Conservation (phyloP, 2,113 vertebrate genomes). For the Xiphias gladius region DNA sequence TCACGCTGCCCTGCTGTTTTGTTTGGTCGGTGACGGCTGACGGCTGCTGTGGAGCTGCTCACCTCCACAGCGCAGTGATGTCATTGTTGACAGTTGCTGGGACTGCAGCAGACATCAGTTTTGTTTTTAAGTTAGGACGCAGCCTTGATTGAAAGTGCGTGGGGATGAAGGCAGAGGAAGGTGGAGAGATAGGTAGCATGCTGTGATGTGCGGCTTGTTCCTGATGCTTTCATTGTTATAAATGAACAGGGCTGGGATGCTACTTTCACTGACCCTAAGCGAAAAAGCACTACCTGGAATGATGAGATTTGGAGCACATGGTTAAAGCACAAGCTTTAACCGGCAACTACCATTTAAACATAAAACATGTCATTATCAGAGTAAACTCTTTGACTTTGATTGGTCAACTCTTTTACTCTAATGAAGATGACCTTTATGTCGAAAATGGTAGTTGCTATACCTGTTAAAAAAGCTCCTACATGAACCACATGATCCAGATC, state of each 20-base stretch:
- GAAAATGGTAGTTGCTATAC: neutral
- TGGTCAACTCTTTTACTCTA: neutral
- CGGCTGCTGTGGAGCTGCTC: constrained; percentile 51
- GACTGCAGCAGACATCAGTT: neutral
- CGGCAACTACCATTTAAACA: neutral
- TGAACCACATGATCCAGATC: neutral
- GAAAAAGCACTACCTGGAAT: neutral
- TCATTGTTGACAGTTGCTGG: constrained; percentile 59
- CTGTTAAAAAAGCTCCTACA: too few relatives aligned
- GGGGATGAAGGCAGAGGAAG: constrained; percentile 2
- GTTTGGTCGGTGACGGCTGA: constrained; percentile 52
- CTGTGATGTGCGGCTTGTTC: neutral
- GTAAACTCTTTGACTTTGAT: neutral
- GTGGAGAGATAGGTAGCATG: constrained; percentile 1
- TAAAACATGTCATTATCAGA: neutral
- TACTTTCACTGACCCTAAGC: constrained; percentile 18
- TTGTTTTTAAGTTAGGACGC: constrained; percentile 21
- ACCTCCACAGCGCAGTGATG: constrained; percentile 25
- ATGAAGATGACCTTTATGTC: neutral
- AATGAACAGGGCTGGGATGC: neutral
- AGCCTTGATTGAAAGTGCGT: constrained; percentile 36
- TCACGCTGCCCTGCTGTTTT: constrained; percentile 45
- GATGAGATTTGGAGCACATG: neutral
- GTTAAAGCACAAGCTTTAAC: too few relatives aligned
- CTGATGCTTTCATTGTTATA: neutral